Evolutionary conservation across 2,113 vertebrate species (phyloP).

Genomic region (Potamarius usumacintae): DNA sequence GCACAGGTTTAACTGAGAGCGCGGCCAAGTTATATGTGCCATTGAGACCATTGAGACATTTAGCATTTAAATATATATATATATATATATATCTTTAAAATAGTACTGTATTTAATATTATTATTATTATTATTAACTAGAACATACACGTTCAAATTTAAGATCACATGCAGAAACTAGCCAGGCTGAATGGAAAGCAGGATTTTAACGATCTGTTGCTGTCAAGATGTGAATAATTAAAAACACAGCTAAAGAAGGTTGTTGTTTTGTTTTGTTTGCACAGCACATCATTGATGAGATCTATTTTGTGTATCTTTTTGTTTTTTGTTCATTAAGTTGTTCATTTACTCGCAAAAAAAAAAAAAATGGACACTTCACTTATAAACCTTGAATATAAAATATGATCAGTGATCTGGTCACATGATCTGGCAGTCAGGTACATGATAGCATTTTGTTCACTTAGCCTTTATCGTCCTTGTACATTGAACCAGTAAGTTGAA

Average conservation of each 20-base stretch:
- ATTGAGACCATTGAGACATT: constrained; percentile 74
- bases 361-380: constrained; percentile 40
- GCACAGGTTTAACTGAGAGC: constrained; percentile 68
- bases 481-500: background rate
- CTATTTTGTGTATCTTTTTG: constrained; percentile 36
- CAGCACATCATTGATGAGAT: constrained; percentile 55
- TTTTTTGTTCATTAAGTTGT: constrained; percentile 38
- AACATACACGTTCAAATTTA: constrained; percentile 76
- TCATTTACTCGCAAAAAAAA: constrained; percentile 42
- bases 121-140: constrained; percentile 66
- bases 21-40: constrained; percentile 69
- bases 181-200: constrained; percentile 75
- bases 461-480: constrained; percentile 2
- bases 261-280: constrained; percentile 41
- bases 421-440: constrained; percentile 67
- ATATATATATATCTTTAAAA: constrained; percentile 66
- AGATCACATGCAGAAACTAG: constrained; percentile 87
- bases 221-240: constrained; percentile 38
- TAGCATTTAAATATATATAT: constrained; percentile 71
- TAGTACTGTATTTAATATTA: constrained; percentile 69
- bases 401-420: constrained; percentile 58
- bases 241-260: constrained; percentile 47
- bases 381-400: constrained; percentile 60
- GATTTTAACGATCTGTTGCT: constrained; percentile 43
- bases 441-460: constrained; percentile 27